Evolutionary conservation across 1,140 invertebrate species (phyloP).

Genomic region (Mesaphorura yosii): DNA sequence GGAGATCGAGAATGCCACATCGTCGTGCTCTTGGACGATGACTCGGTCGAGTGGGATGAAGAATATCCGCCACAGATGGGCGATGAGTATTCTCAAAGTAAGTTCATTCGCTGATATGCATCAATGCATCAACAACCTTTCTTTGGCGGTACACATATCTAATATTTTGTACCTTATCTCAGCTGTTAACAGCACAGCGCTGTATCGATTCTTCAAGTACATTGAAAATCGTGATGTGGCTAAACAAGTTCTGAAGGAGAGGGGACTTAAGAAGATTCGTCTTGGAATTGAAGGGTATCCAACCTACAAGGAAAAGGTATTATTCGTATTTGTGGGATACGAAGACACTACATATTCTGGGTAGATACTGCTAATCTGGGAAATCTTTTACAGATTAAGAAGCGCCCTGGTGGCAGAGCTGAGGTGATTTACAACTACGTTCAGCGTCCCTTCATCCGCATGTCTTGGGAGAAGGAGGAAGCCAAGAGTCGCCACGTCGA

Average conservation of each 20-base stretch:
- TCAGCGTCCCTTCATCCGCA: constrained; percentile 97
- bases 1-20: constrained; percentile 83
- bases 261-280: constrained; percentile 97
- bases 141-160: constrained; percentile 3
- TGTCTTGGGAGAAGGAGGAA: constrained; percentile 99
- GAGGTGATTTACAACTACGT: constrained; percentile 99
- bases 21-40: constrained; percentile 88
- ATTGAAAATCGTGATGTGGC: constrained; percentile 99
- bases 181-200: constrained; percentile 76
- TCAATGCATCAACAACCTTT: too few species aligned
- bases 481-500: constrained; percentile 98
- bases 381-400: constrained; percentile 43
- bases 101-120: constrained; percentile 35
- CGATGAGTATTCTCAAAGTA: constrained; percentile 93
- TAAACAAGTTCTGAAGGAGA: constrained; percentile 95
- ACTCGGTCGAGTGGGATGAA: constrained; percentile 96
- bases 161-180: constrained; percentile 25
- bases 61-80: constrained; percentile 98
- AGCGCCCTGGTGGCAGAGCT: constrained; percentile 74
- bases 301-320: constrained; percentile 95
- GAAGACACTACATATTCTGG: background rate
- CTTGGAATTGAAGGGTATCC: constrained; percentile 98
- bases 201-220: constrained; percentile 98
- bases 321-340: background rate
- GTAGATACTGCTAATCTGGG: background rate